Conservation (phyloP, 2,888 invertebrate genomes). For the Camponotus fellah region DNA sequence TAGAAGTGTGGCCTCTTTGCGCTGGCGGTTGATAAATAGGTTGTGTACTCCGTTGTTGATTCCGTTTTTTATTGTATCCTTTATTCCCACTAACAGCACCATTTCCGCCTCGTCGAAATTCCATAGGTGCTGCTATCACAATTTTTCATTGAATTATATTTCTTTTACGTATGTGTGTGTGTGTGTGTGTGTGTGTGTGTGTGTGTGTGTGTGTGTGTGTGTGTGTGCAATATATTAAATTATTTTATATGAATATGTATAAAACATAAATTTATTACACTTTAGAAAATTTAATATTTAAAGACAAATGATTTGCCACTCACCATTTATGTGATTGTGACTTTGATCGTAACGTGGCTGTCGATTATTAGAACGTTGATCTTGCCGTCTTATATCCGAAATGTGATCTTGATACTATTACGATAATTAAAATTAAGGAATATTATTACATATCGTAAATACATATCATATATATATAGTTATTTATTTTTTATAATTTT, state of each 20-base stretch:
- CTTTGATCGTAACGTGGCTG: constrained; percentile 81
- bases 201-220: no score
- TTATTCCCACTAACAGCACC: constrained; percentile 75
- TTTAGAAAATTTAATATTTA: not conserved
- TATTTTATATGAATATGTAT: not conserved
- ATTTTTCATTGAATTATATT: constrained; percentile 29
- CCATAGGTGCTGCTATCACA: constrained; percentile 75
- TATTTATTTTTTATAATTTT: not conserved
- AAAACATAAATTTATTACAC: not conserved
- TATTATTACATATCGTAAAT: not conserved
- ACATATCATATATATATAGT: not conserved
- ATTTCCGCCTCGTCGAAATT: constrained; percentile 80
- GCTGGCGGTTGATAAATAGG: constrained; percentile 85
- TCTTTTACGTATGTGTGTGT: not conserved
- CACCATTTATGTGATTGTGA: constrained; percentile 79
- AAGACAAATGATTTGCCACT: constrained; percentile 32
- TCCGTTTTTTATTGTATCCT: constrained; percentile 77
- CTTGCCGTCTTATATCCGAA: constrained; percentile 74
- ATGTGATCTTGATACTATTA: constrained; percentile 72
- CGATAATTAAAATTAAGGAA: constrained; percentile 47
- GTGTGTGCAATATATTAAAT: not conserved
- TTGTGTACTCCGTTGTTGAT: constrained; percentile 82
- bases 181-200: no score
- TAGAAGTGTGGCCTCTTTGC: constrained; percentile 77
- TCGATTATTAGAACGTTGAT: constrained; percentile 79